Conservation (phyloP, 2,797 vertebrate species). For the Sparidentex hasta region DNA sequence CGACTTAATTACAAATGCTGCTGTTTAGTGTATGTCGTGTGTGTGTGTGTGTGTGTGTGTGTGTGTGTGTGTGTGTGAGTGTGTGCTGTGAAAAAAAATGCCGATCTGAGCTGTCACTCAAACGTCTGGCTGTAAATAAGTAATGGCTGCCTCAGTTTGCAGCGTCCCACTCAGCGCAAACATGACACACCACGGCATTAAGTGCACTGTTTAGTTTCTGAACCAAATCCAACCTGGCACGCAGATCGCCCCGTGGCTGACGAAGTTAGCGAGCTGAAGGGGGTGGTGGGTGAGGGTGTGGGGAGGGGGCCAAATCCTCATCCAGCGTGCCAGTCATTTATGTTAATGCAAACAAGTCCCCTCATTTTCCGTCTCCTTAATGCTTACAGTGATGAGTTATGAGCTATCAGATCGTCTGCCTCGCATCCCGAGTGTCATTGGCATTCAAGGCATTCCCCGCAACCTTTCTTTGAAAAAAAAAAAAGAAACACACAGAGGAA, state of each 20-base stretch:
- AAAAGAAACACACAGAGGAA: slow-evolving; percentile 28
- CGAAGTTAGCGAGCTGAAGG: slow-evolving; percentile 53
- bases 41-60: slow-evolving; percentile 15
- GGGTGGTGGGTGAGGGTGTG: neutral
- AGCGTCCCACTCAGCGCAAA: slow-evolving; percentile 55
- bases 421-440: slow-evolving; percentile 51
- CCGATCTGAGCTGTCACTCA: slow-evolving; percentile 38
- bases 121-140: slow-evolving; percentile 58
- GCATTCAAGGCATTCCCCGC: slow-evolving; percentile 61
- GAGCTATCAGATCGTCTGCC: slow-evolving; percentile 59
- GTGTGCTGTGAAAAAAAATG: slow-evolving; percentile 45
- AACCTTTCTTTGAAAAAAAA: slow-evolving; percentile 42
- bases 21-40: slow-evolving; percentile 38
- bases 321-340: slow-evolving; percentile 66
- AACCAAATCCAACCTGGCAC: slow-evolving; percentile 70
- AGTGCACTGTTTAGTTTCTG: slow-evolving; percentile 67
- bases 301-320: slow-evolving; percentile 44
- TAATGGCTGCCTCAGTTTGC: slow-evolving; percentile 49
- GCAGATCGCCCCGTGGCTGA: slow-evolving; percentile 41
- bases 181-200: slow-evolving; percentile 54
- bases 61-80: slow-evolving; percentile 22
- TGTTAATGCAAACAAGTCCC: slow-evolving; percentile 62
- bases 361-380: slow-evolving; percentile 44
- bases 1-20: slow-evolving; percentile 77
- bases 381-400: slow-evolving; percentile 65